Evolutionary conservation across 2,888 invertebrate genomes (phyloP).

Genomic region (Anaspis maculata): DNA sequence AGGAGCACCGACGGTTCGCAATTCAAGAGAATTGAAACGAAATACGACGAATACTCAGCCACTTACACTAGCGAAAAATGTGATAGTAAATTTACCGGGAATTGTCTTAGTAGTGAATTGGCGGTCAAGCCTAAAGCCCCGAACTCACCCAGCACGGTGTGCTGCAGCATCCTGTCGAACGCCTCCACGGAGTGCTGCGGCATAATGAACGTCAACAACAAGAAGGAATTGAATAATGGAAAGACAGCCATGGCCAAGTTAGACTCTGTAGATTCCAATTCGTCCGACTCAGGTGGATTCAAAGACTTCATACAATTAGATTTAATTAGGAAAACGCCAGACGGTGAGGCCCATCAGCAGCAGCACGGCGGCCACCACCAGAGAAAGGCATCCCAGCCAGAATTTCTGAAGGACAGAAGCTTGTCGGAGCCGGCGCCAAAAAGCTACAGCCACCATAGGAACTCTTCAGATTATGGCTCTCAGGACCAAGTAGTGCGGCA

Average conservation of each 20-base stretch:
- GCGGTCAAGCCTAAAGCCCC: slow-evolving; percentile 33
- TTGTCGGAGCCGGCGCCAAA: slow-evolving; percentile 26
- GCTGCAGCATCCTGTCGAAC: slow-evolving; percentile 41
- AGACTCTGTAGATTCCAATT: slow-evolving; percentile 41
- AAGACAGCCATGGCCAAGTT: slow-evolving; percentile 35
- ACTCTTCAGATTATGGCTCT: slow-evolving; percentile 30
- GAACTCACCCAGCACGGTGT: slow-evolving; percentile 41
- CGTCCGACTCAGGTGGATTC: slow-evolving; percentile 43
- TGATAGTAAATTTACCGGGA: slow-evolving; percentile 33
- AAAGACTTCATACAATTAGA: slow-evolving; percentile 41
- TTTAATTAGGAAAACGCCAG: slow-evolving; percentile 20
- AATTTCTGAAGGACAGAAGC: slow-evolving; percentile 26
- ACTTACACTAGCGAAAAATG: slow-evolving; percentile 32
- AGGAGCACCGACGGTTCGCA: neutral
- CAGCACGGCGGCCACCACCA: slow-evolving; percentile 27
- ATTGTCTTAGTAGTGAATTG: slow-evolving; percentile 32
- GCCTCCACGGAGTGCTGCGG: slow-evolving; percentile 42
- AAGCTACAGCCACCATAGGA: slow-evolving; percentile 31
- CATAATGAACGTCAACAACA: slow-evolving; percentile 35
- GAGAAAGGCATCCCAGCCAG: slow-evolving; percentile 37
- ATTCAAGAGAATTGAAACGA: slow-evolving; percentile 14
- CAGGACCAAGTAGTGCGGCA: slow-evolving; percentile 22
- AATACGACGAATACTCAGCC: slow-evolving; percentile 23
- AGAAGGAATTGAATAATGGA: slow-evolving; percentile 33
- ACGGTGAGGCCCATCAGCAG: slow-evolving; percentile 12